phyloP scores from a whole-genome alignment of 2,113 vertebrate species.

The Silurus glanis region DNA sequence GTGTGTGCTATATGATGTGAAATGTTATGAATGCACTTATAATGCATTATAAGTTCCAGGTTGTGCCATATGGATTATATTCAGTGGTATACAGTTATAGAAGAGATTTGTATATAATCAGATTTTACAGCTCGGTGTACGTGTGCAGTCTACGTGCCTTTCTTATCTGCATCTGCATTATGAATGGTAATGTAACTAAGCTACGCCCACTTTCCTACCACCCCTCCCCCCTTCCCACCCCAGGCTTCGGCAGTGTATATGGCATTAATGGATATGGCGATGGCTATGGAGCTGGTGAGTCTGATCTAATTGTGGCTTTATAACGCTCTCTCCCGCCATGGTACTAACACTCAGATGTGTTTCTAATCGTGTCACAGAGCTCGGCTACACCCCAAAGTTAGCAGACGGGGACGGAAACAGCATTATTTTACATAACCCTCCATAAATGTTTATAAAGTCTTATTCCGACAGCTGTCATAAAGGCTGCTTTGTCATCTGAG shows the following conservation, averaged over 20 bases:
- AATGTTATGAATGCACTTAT: not conserved
- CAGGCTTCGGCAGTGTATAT: constrained; percentile 62
- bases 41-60: not conserved
- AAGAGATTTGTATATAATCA: no score
- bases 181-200: not conserved
- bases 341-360: constrained; percentile 29
- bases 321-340: not conserved
- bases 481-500: not conserved
- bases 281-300: constrained; percentile 70
- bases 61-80: no score
- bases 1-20: not conserved
- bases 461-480: not conserved
- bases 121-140: not conserved
- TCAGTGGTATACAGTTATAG: not conserved
- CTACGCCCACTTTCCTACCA: not conserved
- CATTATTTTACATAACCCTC: not conserved
- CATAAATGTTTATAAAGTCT: not conserved
- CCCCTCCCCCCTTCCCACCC: constrained; percentile 30
- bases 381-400: constrained; percentile 65
- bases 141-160: not conserved
- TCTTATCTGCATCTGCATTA: not conserved
- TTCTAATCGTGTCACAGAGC: constrained; percentile 65
- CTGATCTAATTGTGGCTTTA: not conserved
- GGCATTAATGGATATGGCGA: constrained; percentile 66
- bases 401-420: constrained; percentile 54